A percentile compares a stretch with the other conserved stretches of the same genome.
Conservation (phyloP, 2,113 vertebrate species). For the Albula goreensis region DNA sequence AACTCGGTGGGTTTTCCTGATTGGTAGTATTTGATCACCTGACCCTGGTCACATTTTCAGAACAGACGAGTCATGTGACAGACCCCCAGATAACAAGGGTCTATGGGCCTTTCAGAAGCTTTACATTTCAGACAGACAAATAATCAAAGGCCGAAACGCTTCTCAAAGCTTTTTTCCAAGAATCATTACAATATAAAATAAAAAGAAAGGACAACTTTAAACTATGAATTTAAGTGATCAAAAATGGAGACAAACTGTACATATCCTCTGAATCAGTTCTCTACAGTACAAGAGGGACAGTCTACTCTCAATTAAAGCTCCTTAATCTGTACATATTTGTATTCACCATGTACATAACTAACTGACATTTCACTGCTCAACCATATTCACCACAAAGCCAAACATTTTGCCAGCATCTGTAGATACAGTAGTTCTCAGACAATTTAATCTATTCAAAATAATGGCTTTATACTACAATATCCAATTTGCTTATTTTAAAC, state of each 20-base stretch:
- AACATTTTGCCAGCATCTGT: conserved; percentile 46
- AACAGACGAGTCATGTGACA: too few species aligned
- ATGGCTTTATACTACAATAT: conserved; percentile 70
- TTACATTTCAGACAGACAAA: conserved; percentile 49
- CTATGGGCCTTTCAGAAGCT: too few species aligned
- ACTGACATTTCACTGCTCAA: conserved; percentile 55
- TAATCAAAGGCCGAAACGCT: conserved; percentile 72
- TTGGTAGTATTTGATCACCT: too few species aligned
- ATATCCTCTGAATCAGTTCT: conserved; percentile 62
- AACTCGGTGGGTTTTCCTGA: background rate
- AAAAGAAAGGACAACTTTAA: conserved; percentile 57
- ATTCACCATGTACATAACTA: conserved; percentile 57
- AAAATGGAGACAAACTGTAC: conserved; percentile 68
- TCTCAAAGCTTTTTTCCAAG: conserved; percentile 62
- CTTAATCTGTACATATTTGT: conserved; percentile 67
- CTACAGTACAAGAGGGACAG: conserved; percentile 54
- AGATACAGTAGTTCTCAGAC: conserved; percentile 38
- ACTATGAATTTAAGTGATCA: conserved; percentile 54
- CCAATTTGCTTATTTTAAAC: conserved; percentile 63
- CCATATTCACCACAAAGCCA: conserved; percentile 56
- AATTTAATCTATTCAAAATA: conserved; percentile 68
- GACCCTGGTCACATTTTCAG: too few species aligned
- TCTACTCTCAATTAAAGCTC: conserved; percentile 56
- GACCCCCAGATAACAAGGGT: too few species aligned
- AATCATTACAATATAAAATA: conserved; percentile 64